Percentiles rank a stretch among this genome's conserved stretches.
Conservation (phyloP, 2,797 vertebrate species). For the Channallabes apus region DNA sequence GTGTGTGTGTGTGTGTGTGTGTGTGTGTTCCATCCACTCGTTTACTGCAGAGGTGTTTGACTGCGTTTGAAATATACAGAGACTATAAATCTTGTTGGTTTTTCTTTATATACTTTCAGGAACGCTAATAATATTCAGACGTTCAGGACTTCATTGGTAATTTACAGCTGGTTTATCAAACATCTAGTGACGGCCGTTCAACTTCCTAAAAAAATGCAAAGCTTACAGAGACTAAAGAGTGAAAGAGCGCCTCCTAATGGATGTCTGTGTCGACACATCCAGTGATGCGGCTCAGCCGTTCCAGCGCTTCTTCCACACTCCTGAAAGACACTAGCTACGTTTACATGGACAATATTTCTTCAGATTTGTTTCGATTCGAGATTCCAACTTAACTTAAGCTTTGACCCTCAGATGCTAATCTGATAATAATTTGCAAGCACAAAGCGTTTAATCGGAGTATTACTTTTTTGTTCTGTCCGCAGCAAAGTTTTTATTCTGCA, state of each 20-base stretch:
- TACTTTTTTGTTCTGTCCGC: too few species aligned
- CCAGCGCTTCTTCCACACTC: background rate
- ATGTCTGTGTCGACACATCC: too few species aligned
- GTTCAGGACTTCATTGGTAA: background rate
- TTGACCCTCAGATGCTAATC: too few species aligned
- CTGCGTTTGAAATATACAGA: background rate
- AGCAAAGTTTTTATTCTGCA: too few species aligned
- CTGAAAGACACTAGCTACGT: background rate
- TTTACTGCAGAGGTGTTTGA: background rate
- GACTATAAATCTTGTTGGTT: background rate
- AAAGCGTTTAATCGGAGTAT: too few species aligned
- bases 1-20: slow-evolving; percentile 40
- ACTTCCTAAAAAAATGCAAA: background rate
- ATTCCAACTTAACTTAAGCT: too few species aligned
- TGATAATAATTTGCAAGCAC: too few species aligned
- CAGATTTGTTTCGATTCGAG: too few species aligned
- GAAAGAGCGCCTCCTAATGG: slow-evolving; percentile 1
- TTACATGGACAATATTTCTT: too few species aligned
- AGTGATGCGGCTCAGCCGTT: background rate
- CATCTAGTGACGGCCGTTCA: background rate
- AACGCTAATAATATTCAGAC: background rate
- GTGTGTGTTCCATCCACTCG: slow-evolving; percentile 5
- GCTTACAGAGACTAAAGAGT: background rate
- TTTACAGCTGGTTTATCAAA: background rate
- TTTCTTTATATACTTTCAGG: background rate